Base-by-base conservation (phyloP, 2,888 invertebrate species). In the Lasioglossum leucozonium region DNA sequence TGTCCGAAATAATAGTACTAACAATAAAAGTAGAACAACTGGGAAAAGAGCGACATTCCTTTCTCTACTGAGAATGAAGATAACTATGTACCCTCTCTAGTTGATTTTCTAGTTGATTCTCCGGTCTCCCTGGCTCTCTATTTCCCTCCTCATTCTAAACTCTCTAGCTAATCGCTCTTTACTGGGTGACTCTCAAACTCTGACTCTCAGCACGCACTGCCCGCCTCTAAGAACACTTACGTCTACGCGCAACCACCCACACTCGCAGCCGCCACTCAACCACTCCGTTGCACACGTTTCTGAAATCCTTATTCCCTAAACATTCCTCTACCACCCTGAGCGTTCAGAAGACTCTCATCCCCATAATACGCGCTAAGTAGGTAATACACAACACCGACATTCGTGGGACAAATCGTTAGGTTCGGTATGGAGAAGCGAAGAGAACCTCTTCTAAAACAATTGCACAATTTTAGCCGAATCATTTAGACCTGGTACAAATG, bases 211-310 rank as follows among this genome's bases (percentile, higher is more conserved):
- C 10, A 65, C 65, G 65, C 65, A 65, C 65, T 65, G 65, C 34
- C 65, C 65, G 65, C 22, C 65, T 65, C 65, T 65, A 65, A 65
- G 34, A 65, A 34, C 65, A 65, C 34, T 69, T 4, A 4, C 67
- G n/a, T 10, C n/a, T 37, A 69, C 40, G 67, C 67, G 67, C 37
- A 55, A 55, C 34, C 67, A 69, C 37, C 67, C 37, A 37, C 67
- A 40, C 67, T 37, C 11, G n/a, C 37, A 37, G 67, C 37, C 37
- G 37, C 67, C 67, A 69, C 67, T 69, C 67, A 40, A n/a, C 67
- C 67, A 11, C 67, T 69, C 67, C 40, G 67, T 69, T n/a, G 67
- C 40, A 13, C 37, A 69, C 67, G 67, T 69, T 69, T 37, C 67
- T 69, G 37, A 37, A 69, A 69, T 69, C 40, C n/a, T 69, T 40